A percentile compares a stretch with the other conserved stretches of the same genome.
phyloP scores from a whole-genome alignment of 2,888 invertebrate species.

The Ophraella communa region DNA sequence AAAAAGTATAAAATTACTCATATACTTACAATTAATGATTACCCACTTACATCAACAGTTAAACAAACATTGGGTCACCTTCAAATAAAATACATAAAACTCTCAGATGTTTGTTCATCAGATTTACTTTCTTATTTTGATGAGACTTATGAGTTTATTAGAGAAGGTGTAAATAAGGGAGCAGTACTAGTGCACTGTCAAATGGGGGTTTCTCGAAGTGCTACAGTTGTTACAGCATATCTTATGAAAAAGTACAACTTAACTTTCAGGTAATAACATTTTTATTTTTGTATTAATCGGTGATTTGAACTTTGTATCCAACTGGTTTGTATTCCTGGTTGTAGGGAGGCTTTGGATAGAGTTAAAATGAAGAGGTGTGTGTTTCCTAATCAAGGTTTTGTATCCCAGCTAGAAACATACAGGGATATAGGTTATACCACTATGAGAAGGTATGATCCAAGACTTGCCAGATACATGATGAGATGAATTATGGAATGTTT shows the following conservation, averaged over 20 bases:
- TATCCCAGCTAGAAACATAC: conserved; percentile 27
- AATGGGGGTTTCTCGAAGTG: conserved; percentile 34
- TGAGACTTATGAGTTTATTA: conserved; percentile 33
- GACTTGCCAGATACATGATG: conserved; percentile 15
- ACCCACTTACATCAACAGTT: conserved; percentile 23
- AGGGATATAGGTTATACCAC: conserved; percentile 20
- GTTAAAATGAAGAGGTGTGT: conserved; percentile 28
- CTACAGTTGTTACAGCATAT: conserved; percentile 31
- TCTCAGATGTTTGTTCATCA: conserved; percentile 26
- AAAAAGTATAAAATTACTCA: conserved; percentile 35
- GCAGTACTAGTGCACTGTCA: conserved; percentile 34
- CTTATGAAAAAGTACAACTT: conserved; percentile 34
- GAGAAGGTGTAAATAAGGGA: conserved; percentile 28
- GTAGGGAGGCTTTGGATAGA: conserved; percentile 28
- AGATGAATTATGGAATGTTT: not conserved
- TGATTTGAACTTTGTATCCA: no score
- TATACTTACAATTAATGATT: conserved; percentile 33
- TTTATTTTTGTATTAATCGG: not conserved
- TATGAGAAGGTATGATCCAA: conserved; percentile 16
- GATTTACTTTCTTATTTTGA: conserved; percentile 33
- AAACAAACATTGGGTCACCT: conserved; percentile 24
- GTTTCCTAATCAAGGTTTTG: conserved; percentile 33
- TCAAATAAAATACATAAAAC: conserved; percentile 29
- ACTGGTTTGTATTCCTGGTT: no score
- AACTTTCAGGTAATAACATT: conserved; percentile 7